phyloP scores from a whole-genome alignment of 2,113 vertebrate species.

The Catharus bicknelli region DNA sequence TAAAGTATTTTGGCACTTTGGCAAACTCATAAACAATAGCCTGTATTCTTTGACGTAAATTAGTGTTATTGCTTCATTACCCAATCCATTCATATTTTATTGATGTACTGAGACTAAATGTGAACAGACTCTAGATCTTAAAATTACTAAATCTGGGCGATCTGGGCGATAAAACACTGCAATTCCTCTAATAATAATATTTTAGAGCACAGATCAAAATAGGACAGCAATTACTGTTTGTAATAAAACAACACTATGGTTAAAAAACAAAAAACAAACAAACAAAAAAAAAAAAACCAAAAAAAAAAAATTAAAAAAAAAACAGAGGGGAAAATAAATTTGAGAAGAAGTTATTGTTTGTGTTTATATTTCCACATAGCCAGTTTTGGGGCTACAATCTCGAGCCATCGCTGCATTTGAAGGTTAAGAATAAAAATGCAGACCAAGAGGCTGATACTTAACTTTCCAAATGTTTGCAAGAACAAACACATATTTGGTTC shows the following conservation, averaged over 20 bases:
- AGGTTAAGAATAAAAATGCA: background rate
- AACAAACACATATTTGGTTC: background rate
- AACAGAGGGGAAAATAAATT: background rate
- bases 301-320: too few species aligned
- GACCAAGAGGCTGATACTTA: background rate
- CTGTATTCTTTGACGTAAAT: conserved; percentile 54
- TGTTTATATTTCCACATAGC: background rate
- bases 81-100: conserved; percentile 64
- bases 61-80: conserved; percentile 67
- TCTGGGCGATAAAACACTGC: conserved; percentile 42
- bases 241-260: conserved; percentile 12
- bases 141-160: conserved; percentile 57
- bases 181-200: conserved; percentile 47
- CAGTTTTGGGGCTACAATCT: background rate
- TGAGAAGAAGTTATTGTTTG: conserved; percentile 14
- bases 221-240: conserved; percentile 30
- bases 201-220: conserved; percentile 47
- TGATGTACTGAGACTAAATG: conserved; percentile 63
- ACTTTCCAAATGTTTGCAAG: background rate
- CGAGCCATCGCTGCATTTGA: background rate
- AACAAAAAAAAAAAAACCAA: background rate
- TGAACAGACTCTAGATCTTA: conserved; percentile 48
- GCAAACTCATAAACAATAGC: conserved; percentile 58
- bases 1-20: conserved; percentile 11
- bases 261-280: background rate